Conservation (phyloP, 2,888 invertebrate genomes). For the Epinotia nisella region DNA sequence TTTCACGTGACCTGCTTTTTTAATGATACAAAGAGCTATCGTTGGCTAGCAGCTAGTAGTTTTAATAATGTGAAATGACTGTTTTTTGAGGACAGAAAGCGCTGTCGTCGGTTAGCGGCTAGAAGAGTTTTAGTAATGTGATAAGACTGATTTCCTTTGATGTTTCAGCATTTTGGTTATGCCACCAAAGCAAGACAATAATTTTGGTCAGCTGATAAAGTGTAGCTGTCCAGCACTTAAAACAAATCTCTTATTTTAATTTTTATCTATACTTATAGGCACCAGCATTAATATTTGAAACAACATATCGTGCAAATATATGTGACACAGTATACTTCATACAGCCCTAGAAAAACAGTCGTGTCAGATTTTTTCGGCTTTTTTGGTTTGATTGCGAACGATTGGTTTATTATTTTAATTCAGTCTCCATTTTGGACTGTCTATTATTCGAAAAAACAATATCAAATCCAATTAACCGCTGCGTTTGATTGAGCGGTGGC, state of each 20-base stretch:
- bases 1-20: background rate
- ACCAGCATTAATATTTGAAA: too few relatives aligned
- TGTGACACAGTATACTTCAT: background rate
- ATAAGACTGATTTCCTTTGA: background rate
- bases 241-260: background rate
- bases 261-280: too few relatives aligned
- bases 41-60: too few relatives aligned
- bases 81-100: background rate
- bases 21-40: background rate
- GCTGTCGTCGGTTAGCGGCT: background rate
- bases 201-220: background rate
- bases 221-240: background rate
- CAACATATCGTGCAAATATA: background rate
- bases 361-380: too few relatives aligned
- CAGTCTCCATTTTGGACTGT: slow-evolving; percentile 10
- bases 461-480: slow-evolving; percentile 48
- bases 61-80: background rate
- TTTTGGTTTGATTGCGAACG: background rate
- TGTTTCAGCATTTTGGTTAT: too few relatives aligned
- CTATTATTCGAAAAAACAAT: slow-evolving; percentile 48
- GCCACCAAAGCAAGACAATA: background rate
- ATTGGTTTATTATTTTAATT: background rate
- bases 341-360: too few relatives aligned
- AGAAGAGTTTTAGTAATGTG: background rate
- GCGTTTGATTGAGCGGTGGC: slow-evolving; percentile 22